Base-by-base conservation (phyloP, 1,140 invertebrate species). In the Pseudomyrmex pallidus region DNA sequence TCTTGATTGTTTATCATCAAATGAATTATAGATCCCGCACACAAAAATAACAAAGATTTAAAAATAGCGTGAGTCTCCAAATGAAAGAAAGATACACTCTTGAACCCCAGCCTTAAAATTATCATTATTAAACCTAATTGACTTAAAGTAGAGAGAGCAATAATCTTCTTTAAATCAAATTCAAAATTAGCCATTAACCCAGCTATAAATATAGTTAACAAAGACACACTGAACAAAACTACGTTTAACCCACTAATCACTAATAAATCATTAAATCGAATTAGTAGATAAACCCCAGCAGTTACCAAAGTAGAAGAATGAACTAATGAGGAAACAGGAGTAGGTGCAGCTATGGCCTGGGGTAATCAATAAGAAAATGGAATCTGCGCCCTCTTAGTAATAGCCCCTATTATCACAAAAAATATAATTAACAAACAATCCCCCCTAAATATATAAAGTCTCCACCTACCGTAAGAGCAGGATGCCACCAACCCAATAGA, bases 301-400 rank as follows among this genome's bases (percentile, higher is more conserved):
- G 96, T 97, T 0, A 97, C 96, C 90, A 97, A 95, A 84, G 96
- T 97, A 46, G 96, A 97, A 85, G 96, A 97, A 95, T 97, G 96
- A 92, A 97, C 96, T 93, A 97, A 95, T 66, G 96, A 95, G 64
- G 96, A 96, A 85, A 97, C 95, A 59, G 96, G 96, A 15, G 96
- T 96, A 57, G 96, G 96, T 57, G 96, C 96, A 1, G 96, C 95
- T 92, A 97, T 97, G 46, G 96, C 96, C 5, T 95, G 95, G 0
- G 96, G 96, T 50, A 97, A 92, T 91, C 96, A 96, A 84, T 95
- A 94, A 88, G 95, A 96, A 95, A 97, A 97, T 67, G 96, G 96
- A 95, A 97, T 95, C 94, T 97, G 96, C 90, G 96, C 96, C 87
- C 96, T 97, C 93, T 97, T 97, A 86, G 96, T 97, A 93, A 96